These are phyloP conservation scores for Melikaiella ostensackeni DNA, from an alignment of 2,888 invertebrate genomes.

Conservation along the genomic window DNA sequence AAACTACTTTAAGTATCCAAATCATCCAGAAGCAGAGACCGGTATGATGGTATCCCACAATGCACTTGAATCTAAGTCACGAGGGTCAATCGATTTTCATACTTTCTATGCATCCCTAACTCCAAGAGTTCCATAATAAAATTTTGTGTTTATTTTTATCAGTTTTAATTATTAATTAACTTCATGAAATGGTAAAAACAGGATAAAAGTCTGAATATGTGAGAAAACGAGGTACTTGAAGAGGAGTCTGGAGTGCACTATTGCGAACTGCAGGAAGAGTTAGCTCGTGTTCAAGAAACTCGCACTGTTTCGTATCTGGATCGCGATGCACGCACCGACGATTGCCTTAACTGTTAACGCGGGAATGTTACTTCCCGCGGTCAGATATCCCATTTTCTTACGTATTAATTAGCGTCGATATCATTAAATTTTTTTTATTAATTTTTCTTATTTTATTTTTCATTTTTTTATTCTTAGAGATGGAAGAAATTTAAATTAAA, in stretches of 20 bases:
- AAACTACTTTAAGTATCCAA: constrained; percentile 74
- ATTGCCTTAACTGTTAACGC: constrained; percentile 69
- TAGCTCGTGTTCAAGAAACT: constrained; percentile 67
- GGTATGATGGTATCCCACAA: constrained; percentile 33
- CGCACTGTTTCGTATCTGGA: constrained; percentile 78
- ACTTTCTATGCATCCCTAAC: background rate
- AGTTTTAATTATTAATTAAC: background rate
- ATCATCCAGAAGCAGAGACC: constrained; percentile 68
- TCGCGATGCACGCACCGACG: constrained; percentile 74
- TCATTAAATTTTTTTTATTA: constrained; percentile 59
- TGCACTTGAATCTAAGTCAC: constrained; percentile 28
- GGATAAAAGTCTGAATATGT: background rate
- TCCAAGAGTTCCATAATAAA: background rate
- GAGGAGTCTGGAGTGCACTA: constrained; percentile 45
- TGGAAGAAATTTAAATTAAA: background rate
- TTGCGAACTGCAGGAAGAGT: constrained; percentile 55
- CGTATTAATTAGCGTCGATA: constrained; percentile 73
- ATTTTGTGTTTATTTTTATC: background rate
- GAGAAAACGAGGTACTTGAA: constrained; percentile 31
- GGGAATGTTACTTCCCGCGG: constrained; percentile 56
- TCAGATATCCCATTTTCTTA: constrained; percentile 64
- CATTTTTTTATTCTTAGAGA: background rate
- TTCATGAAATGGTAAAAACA: background rate
- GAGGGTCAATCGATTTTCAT: background rate
- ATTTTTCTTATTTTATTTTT: background rate